phyloP scores from a whole-genome alignment of 2,797 vertebrate genomes.

The Telmatherina bonti region DNA sequence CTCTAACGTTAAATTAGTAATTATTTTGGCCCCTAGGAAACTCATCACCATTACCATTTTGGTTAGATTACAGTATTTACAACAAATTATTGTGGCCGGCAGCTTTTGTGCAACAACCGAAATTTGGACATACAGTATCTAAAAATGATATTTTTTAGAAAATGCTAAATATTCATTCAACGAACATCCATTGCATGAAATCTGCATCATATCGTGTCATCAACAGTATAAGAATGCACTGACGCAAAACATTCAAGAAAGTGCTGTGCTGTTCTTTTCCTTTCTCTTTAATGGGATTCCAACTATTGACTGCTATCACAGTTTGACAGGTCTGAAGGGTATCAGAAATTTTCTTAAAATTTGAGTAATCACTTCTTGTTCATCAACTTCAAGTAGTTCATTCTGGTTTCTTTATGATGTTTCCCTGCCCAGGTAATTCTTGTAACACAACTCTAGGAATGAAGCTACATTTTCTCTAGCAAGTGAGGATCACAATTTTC shows the following conservation, averaged over 20 bases:
- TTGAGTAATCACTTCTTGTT: constrained; percentile 43
- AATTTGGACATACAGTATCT: background rate
- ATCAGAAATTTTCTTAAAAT: constrained; percentile 28
- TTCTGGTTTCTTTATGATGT: constrained; percentile 15
- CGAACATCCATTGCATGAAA: background rate
- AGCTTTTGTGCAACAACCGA: background rate
- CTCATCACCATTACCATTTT: constrained; percentile 1
- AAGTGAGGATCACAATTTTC: constrained; percentile 13
- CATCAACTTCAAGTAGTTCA: constrained; percentile 27
- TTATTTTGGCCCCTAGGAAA: constrained; percentile 17
- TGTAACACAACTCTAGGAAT: constrained; percentile 16
- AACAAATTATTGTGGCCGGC: background rate
- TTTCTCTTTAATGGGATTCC: constrained; percentile 32
- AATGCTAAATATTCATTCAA: fast-evolving
- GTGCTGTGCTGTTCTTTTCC: constrained; percentile 8
- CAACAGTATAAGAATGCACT: background rate
- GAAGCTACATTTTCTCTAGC: constrained; percentile 13
- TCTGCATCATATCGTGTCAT: too few relatives aligned
- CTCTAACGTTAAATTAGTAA: constrained; percentile 3
- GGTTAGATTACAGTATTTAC: background rate
- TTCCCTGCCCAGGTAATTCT: constrained; percentile 29
- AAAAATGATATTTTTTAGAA: background rate
- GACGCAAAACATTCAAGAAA: background rate
- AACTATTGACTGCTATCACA: constrained; percentile 35
- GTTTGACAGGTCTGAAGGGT: constrained; percentile 36